Percentiles rank a stretch among this genome's conserved stretches.
phyloP scores from a whole-genome alignment of 2,797 vertebrate species.

The Betta splendens region DNA sequence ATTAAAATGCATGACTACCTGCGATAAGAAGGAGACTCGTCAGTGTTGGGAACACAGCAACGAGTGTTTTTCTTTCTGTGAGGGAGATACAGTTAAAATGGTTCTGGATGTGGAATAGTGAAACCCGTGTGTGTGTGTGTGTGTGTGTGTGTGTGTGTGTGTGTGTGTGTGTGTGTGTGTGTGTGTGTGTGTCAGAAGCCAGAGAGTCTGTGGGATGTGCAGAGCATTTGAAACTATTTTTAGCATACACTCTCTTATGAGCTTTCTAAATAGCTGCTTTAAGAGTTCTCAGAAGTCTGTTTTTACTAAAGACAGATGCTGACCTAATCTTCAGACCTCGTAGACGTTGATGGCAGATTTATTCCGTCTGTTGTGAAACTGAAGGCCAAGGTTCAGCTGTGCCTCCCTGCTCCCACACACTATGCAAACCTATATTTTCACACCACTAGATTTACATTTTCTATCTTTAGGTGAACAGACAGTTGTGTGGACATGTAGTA shows the following conservation, averaged over 20 bases:
- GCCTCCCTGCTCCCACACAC: neutral
- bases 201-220: conserved; percentile 57
- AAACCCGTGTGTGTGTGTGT: conserved; percentile 32
- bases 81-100: conserved; percentile 24
- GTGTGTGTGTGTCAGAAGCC: conserved; percentile 22
- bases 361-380: conserved; percentile 23
- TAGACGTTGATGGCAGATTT: conserved; percentile 33
- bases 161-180: conserved; percentile 30
- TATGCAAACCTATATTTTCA: too few relatives aligned
- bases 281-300: conserved; percentile 55
- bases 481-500: too few relatives aligned
- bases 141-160: conserved; percentile 25
- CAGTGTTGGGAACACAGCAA: conserved; percentile 31
- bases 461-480: neutral
- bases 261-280: conserved; percentile 62
- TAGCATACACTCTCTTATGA: conserved; percentile 63
- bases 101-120: conserved; percentile 30
- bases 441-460: neutral
- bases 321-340: conserved; percentile 54
- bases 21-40: conserved; percentile 28
- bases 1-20: conserved; percentile 38
- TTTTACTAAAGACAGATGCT: conserved; percentile 51
- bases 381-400: conserved; percentile 38
- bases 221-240: conserved; percentile 72
- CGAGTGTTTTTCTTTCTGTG: conserved; percentile 33